Conservation (phyloP, 2,888 invertebrate species). For the Xanthia icteritia region DNA sequence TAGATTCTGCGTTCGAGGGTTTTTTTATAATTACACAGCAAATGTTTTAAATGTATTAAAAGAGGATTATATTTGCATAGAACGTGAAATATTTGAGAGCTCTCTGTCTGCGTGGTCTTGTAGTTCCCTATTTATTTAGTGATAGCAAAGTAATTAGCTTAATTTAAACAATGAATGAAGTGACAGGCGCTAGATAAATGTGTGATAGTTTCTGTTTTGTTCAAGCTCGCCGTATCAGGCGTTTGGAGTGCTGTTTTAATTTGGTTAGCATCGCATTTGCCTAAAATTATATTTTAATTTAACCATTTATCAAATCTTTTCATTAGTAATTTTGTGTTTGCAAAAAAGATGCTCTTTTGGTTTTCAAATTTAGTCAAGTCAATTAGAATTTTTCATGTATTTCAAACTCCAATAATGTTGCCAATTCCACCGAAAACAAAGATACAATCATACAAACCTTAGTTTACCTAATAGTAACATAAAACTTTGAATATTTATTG, state of each 20-base stretch:
- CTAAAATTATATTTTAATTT: background rate
- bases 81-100: background rate
- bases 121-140: conserved; percentile 57
- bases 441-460: background rate
- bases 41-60: background rate
- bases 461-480: background rate
- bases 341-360: background rate
- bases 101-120: background rate
- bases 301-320: background rate
- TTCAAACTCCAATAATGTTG: background rate
- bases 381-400: background rate
- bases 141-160: conserved; percentile 56
- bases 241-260: background rate
- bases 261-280: background rate
- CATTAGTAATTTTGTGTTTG: background rate
- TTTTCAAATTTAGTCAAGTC: background rate
- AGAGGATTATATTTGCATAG: background rate
- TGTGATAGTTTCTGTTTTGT: conserved; percentile 44
- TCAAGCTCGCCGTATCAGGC: background rate
- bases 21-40: background rate
- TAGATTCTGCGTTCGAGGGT: background rate
- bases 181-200: conserved; percentile 42
- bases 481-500: conserved; percentile 10
- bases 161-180: conserved; percentile 14
- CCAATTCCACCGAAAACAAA: background rate